Conservation (phyloP, 2,113 vertebrate species). For the Vulpes vulpes region DNA sequence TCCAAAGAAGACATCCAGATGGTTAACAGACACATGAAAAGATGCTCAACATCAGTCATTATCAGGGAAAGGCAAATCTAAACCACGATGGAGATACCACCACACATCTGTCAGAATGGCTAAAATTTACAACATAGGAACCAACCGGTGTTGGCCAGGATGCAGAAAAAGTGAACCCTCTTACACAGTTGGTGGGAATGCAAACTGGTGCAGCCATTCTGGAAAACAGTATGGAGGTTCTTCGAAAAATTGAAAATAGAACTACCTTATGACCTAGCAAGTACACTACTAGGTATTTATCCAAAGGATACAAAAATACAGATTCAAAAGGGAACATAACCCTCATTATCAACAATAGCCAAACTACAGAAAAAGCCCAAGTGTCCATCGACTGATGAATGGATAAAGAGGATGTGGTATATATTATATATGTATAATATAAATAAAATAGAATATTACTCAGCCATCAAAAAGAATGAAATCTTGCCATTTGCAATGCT, state of each 20-base stretch:
- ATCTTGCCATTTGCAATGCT: not conserved
- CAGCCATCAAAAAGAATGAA: not conserved
- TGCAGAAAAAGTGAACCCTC: not conserved
- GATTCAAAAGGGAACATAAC: not conserved
- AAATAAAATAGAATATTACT: not conserved
- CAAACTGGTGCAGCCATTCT: not conserved
- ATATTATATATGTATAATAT: too few relatives aligned
- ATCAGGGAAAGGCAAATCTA: not conserved
- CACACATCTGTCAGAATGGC: not conserved
- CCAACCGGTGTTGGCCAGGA: not conserved
- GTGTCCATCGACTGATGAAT: not conserved
- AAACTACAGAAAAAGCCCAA: not conserved
- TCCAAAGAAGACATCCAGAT: not conserved
- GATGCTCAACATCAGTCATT: not conserved
- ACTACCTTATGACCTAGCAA: not conserved
- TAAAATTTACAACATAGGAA: not conserved
- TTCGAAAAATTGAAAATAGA: not conserved
- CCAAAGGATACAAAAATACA: not conserved
- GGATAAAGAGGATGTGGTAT: not conserved
- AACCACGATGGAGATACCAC: not conserved
- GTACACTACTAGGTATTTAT: not conserved
- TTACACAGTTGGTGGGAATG: not conserved
- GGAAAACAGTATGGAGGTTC: not conserved
- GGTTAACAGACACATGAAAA: not conserved
- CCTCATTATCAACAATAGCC: not conserved